Evolutionary conservation across 1,140 invertebrate species (phyloP), one percentile per base, ranked within the genome.

Genomic region (Marisa cornuarietis): DNA sequence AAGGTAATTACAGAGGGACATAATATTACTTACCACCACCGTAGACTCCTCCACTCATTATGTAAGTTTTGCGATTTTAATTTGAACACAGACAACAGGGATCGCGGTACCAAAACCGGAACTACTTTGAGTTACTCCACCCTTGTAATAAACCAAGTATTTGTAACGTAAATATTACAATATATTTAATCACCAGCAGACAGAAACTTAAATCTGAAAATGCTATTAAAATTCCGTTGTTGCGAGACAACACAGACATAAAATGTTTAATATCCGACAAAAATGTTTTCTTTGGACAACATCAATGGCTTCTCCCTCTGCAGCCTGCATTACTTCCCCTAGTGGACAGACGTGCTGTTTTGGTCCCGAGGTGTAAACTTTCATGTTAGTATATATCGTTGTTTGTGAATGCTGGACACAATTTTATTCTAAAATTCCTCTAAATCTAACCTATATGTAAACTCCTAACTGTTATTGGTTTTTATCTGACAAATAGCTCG

Each of bases 41-140:
- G 83, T 90, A 89, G 26, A 90, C 88, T n/a, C 88, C 88, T 11
- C 88, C 88, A 83, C 88, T 90, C 88, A 90, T 90, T 76, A 58
- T 86, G 54, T 62, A 26, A 31, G n/a, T 49, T 61, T 31, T 8
- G 31, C 42, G 26, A 51, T 71, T 5, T 9, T 22, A 78, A 4
- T 65, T 62, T 16, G 16, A 63, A 78, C 24, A 26, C 9, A 69
- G 51, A 51, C n/a, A 68, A 68, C 4, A 24, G n/a, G 13, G 66
- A 13, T 68, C 31, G 13, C 31, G 11, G 11, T 11, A 68, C 2
- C 31, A 42, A 42, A 42, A 26, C 66, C n/a, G 66, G 31, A 68
- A 68, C 3, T 13, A 14, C 11, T 13, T 14, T 68, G 66, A 68
- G n/a, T 26, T 26, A 68, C 13, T 26, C 66, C 31, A 24, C 31